Base-by-base conservation (phyloP, 2,113 vertebrate species). In the Melanotaenia duboulayi region DNA sequence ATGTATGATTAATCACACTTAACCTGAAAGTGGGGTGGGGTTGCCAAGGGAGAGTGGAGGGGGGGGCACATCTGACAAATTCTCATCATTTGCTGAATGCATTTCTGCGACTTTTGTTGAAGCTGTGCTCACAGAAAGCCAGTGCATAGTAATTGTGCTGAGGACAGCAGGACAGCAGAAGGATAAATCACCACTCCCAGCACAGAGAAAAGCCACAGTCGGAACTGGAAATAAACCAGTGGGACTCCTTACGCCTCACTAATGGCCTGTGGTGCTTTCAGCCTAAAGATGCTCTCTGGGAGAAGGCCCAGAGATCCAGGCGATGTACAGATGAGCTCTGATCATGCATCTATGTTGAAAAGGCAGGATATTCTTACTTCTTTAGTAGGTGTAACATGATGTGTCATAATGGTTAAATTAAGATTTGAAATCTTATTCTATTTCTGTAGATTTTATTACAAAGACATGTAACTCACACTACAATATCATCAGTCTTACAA, bases 181-280 rank as follows among this genome's bases (percentile, higher is more conserved):
- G 83, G 89, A 92, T 91, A 83, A 91, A 92, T 93, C 71, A 82
- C 75, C 22, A 19, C 85, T 80, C 61, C 74, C 66, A 62, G 86
- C 11, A 8, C 76, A 49, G 76, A 85, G 69, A 73, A 80, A 77
- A 65, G 69, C 78, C 81, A 81, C 82, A 76, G 65, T 50, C 79
- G 76, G 79, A 84, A 85, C 79, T 82, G 86, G 89, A 89, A 84
- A 83, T 56, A 71, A 85, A 85, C 86, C 86, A 77, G 81, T 76
- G 82, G 89, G 87, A 83, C 80, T 86, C 79, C 74, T 82, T 69
- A 73, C 28, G 70, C 78, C 77, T 89, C 37, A 16, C 64, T 90
- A 89, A 89, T 87, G 86, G 78, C 80, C 72, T 69, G 59, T 57
- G 28, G 67, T 66, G 78, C 76, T 55, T 73, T 71, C 60, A 76